Base-by-base conservation (phyloP, 2,113 vertebrate species). In the Phaethornis superciliosus region DNA sequence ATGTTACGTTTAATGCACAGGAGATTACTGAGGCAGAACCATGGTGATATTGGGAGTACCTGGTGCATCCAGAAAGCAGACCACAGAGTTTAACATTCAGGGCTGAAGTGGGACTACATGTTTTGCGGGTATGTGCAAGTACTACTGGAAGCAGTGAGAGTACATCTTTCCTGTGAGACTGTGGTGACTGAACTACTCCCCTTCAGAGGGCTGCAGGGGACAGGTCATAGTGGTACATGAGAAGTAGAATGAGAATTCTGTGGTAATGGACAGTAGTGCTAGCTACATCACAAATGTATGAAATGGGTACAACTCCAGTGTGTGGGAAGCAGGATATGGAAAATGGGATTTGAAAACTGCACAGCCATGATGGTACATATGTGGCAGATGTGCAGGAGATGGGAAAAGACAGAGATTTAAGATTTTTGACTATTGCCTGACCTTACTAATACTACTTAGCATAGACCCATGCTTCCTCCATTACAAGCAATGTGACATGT, bases 231-330 rank as follows among this genome's bases (percentile, higher is more conserved):
- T 26, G 44, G 33, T 1, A 3, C 35, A 54, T 1, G 4, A 71
- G 40, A 40, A 3, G 27, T 23, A 19, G 37, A 72, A 17, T 19
- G 20, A 19, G 37, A 72, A 17, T 19, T n/a, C 16, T 24, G 11
- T 6, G 8, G 35, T 10, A 44, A 77, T 0, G 2, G 49, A 59
- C 24, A 37, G 20, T 55, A 80, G 9, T 19, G 28, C 35, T 19
- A 19, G 28, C 35, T 19, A 19, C 0, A 1, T 17, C 23, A 33
- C 20, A 26, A 26, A 0, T 0, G 5, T 8, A 22, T 11, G 16
- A 64, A 90, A 78, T 0, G 0, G 22, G 37, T 74, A 33, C 28
- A 56, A 14, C 33, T 70, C n/a, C 32, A 59, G 47, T 3, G 13
- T 2, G 2, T 14, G 20, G 33, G 24, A 92, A 52, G 21, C 32